Evolutionary conservation across 2,113 vertebrate genomes (phyloP), one percentile per base, ranked within the genome.

Genomic region (Brienomyrus longianalis): DNA sequence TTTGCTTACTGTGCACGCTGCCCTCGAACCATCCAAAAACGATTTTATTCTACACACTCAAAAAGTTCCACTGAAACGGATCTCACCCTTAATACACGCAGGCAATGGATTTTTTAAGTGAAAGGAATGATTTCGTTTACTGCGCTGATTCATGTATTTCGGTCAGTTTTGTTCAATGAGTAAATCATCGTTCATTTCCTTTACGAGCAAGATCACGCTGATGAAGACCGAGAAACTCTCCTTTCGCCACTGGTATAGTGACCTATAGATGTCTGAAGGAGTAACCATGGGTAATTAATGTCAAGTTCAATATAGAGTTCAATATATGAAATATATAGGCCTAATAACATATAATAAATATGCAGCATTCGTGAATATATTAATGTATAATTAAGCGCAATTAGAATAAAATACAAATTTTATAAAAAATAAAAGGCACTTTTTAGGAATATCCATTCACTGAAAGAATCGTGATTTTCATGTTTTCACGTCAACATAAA

Each of bases 1-100:
- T 91, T 90, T 93, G 92, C 93, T 95, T 94, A 90, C 89, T 35
- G 52, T 48, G 90, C 93, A 92, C 10, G 85, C 77, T 88, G 50
- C 86, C 89, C 86, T 74, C 31, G 88, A 17, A 47, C 88, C 87
- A 90, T 74, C 92, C 92, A 92, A 91, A 87, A 89, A 91, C 50
- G n/a, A 90, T 45, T 88, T 91, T 74, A 47, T 31, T 90, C 66
- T 31, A 39, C 86, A 70, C 90, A 90, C 93, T 94, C 92, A 94
- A 91, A 94, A 27, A n/a, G 85, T 52, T 92, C 93, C 90, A 27
- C 87, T 88, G 62, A 19, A 2, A 87, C 31, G 3, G 84, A 52
- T 90, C 86, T 54, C 89, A 52, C 45, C 39, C 48, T 89, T 89
- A 54, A 62, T 27, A 52, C 83, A 90, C 3, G 0, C 66, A 83